These are phyloP conservation scores for Schizopygopsis malacanthus DNA, from an alignment of 2,797 vertebrate genomes.

Conservation along the genomic window DNA sequence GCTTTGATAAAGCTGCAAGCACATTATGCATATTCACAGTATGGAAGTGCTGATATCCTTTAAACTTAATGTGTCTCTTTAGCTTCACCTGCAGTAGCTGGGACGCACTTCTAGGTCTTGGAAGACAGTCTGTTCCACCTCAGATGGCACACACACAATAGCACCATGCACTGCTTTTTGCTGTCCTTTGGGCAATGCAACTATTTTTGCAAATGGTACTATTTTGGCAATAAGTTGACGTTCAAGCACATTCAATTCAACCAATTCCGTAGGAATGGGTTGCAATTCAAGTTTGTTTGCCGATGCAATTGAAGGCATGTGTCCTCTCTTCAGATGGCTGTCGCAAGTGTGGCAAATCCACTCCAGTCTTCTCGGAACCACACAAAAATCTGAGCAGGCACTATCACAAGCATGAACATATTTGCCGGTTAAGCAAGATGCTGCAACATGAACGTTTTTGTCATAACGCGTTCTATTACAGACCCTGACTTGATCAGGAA, in stretches of 20 bases:
- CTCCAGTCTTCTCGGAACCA: not conserved
- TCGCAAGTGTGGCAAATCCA: slow-evolving; percentile 25
- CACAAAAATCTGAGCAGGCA: not conserved
- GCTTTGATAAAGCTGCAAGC: slow-evolving; percentile 22
- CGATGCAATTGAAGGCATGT: slow-evolving; percentile 26
- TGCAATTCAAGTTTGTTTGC: not conserved
- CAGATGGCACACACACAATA: not conserved
- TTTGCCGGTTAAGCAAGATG: slow-evolving; percentile 26
- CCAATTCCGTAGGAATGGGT: not conserved
- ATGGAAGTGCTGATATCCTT: slow-evolving; percentile 26
- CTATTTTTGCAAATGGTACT: slow-evolving; percentile 40
- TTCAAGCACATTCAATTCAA: slow-evolving; percentile 20
- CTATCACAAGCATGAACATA: slow-evolving; percentile 18
- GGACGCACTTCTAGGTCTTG: not conserved
- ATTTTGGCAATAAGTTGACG: slow-evolving; percentile 33
- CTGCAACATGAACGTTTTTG: not conserved
- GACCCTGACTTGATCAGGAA: slow-evolving; percentile 28
- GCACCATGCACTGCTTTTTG: slow-evolving; percentile 6
- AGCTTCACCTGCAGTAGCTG: not conserved
- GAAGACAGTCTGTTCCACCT: not conserved
- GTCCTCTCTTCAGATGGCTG: slow-evolving; percentile 8
- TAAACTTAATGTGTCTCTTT: not conserved
- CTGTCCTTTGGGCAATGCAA: slow-evolving; percentile 34
- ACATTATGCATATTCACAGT: slow-evolving; percentile 13
- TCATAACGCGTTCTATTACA: slow-evolving; percentile 1